Base-by-base conservation (phyloP, 2,113 vertebrate genomes). In the Xiphorhynchus elegans region DNA sequence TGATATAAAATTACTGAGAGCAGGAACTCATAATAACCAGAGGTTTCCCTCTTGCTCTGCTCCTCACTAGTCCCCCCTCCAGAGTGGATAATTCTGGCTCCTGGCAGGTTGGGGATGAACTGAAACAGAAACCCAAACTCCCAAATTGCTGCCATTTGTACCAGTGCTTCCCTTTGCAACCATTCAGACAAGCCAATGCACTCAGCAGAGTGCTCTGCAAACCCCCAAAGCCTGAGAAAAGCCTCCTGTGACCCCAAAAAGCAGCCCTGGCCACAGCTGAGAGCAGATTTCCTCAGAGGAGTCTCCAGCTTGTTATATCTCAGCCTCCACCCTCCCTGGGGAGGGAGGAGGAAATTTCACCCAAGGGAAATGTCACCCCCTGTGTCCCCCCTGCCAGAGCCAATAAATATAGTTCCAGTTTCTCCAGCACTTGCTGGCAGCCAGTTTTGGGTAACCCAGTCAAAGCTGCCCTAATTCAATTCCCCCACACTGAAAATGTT, bases 401-500 rank as follows among this genome's bases (percentile, higher is more conserved):
- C 91, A 89, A 69, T 64, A 52, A 95, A 31, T 60, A 73, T 89
- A 84, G 72, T 94, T 95, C 73, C 92, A 83, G 44, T 25, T 89
- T 77, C 83, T 78, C 88, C 80, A 92, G 75, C 10, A 29, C 44
- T 85, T 55, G 39, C 73, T 96, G 93, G 72, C 90, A 94, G 83
- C 60, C 85, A 85, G 28, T 55, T 91, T 42, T 56, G 83, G 92
- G 67, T 89, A 87, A 87, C 58, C 44, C 44, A 67, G 67, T 52
- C 80, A 76, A 46, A 92, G 91, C 58, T 90, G 62, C 69, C 10
- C 2, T 46, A 91, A 94, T 67, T 95, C 84, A 91, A 53, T 84
- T 77, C 79, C 56, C 31, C 79, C 62, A 80, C 63, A 92, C 52
- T 31, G 66, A 79, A 87, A 95, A 69, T 37, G 11, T n/a, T 74